Percentiles rank a stretch among this genome's conserved stretches.
Conservation (phyloP, 2,888 invertebrate species). For the Dioctria rufipes region DNA sequence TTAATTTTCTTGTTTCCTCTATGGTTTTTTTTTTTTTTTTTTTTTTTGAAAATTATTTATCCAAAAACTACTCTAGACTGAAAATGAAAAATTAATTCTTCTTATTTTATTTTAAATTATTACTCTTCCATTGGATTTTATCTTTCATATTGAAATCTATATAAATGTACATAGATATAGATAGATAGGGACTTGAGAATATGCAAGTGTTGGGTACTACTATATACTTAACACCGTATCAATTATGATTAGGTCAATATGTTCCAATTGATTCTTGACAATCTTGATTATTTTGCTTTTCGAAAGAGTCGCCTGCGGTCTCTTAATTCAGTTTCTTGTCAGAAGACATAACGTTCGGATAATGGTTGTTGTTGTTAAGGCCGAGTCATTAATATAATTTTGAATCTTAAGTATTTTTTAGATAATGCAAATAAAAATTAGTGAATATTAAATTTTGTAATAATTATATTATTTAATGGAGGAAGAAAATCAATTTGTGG, state of each 20-base stretch:
- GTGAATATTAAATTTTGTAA: no score
- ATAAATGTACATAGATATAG: background rate
- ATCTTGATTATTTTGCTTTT: constrained; percentile 36
- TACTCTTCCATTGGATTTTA: background rate
- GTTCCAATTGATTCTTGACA: constrained; percentile 45
- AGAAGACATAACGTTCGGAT: constrained; percentile 23
- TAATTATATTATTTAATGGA: constrained; percentile 8
- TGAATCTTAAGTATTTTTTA: background rate
- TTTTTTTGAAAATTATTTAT: no score
- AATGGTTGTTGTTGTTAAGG: background rate
- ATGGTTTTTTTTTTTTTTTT: no score
- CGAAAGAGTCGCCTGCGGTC: constrained; percentile 12
- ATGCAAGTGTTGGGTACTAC: background rate
- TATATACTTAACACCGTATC: constrained; percentile 32
- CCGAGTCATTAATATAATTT: no score
- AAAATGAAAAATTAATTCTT: no score
- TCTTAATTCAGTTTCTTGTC: constrained; percentile 31
- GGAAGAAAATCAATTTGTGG: constrained; percentile 29
- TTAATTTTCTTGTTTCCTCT: no score
- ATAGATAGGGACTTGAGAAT: background rate
- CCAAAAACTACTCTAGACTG: no score
- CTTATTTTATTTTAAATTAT: no score
- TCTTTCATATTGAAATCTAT: constrained; percentile 2
- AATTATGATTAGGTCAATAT: constrained; percentile 45
- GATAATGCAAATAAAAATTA: no score